Conservation (phyloP, 2,797 vertebrate species). For the Gallinago solitaria region DNA sequence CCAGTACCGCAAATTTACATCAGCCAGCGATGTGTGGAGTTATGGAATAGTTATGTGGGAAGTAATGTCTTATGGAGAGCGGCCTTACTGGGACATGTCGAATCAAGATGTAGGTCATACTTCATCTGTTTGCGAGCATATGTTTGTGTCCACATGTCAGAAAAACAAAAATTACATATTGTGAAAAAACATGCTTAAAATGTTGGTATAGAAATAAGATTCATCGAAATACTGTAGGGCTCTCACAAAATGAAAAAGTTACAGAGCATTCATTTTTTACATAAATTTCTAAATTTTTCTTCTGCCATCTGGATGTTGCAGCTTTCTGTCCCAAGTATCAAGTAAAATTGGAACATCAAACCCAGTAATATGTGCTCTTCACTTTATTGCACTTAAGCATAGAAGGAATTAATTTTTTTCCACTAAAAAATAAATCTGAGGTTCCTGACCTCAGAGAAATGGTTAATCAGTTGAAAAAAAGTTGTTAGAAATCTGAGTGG, state of each 20-base stretch:
- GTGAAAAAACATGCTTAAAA: neutral
- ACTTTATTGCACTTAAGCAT: neutral
- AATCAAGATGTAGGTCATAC: slow-evolving; percentile 95
- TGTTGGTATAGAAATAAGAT: neutral
- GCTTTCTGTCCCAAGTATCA: neutral
- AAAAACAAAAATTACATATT: neutral
- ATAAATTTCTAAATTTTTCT: neutral
- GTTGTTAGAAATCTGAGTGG: slow-evolving; percentile 17
- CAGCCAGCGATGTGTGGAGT: slow-evolving; percentile 97
- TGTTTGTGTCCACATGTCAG: neutral
- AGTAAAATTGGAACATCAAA: neutral
- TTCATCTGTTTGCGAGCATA: neutral
- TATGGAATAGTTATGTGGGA: slow-evolving; percentile 99
- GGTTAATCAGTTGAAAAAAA: slow-evolving; percentile 31
- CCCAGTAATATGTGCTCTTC: neutral
- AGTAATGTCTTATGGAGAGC: slow-evolving; percentile 97
- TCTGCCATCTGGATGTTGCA: neutral
- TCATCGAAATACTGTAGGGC: neutral
- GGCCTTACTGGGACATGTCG: slow-evolving; percentile 99
- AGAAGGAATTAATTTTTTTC: neutral
- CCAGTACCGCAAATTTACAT: slow-evolving; percentile 98
- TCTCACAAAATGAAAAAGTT: neutral
- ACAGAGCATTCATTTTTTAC: neutral
- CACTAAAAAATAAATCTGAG: neutral
- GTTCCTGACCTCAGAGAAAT: slow-evolving; percentile 19